Percentiles rank a stretch among this genome's conserved stretches.
phyloP scores from a whole-genome alignment of 2,113 vertebrate species.

The Pelecanus crispus region DNA sequence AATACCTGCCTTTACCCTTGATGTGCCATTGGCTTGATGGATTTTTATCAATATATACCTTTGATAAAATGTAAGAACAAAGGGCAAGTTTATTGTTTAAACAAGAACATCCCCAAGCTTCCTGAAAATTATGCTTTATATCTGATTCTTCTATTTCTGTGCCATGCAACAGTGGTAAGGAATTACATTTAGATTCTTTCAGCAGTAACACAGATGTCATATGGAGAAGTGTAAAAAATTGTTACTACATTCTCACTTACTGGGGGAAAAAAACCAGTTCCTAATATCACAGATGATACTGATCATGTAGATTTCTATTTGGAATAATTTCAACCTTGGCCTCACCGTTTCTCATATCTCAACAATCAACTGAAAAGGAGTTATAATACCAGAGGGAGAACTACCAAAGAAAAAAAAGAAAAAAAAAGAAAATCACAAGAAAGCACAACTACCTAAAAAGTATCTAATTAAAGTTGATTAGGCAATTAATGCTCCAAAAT shows the following conservation, averaged over 20 bases:
- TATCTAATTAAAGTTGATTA: constrained; percentile 30
- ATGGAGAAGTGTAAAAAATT: background rate
- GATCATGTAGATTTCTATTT: background rate
- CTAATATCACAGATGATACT: background rate
- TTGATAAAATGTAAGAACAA: background rate
- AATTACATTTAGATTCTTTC: background rate
- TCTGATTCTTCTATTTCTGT: background rate
- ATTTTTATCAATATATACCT: background rate
- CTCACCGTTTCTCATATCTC: background rate
- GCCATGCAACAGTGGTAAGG: background rate
- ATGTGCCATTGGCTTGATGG: background rate
- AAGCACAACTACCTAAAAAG: background rate
- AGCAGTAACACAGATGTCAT: background rate
- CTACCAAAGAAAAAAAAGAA: background rate
- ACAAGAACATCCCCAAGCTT: background rate
- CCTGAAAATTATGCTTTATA: background rate
- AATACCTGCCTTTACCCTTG: background rate
- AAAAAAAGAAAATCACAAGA: too few species aligned
- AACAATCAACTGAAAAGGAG: background rate
- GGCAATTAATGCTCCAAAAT: constrained; percentile 30
- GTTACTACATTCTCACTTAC: background rate
- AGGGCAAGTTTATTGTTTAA: background rate
- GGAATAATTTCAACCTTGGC: background rate
- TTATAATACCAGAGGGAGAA: background rate
- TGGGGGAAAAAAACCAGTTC: background rate